These are phyloP conservation scores for Megalops cyprinoides DNA, from an alignment of 2,797 vertebrate genomes.

Conservation along the genomic window DNA sequence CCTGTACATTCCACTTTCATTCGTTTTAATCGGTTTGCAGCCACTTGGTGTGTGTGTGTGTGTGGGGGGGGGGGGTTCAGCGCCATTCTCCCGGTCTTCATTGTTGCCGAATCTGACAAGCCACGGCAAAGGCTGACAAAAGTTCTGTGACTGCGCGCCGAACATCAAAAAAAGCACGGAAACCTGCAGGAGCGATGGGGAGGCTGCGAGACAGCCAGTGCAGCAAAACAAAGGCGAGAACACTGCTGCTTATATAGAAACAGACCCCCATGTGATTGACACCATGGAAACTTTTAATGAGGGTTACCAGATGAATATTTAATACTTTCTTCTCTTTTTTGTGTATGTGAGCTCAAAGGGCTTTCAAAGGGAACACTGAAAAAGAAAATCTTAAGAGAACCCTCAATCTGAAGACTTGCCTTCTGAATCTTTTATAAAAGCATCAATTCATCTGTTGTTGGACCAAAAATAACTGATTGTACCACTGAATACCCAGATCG, in stretches of 20 bases:
- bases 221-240: conserved; percentile 49
- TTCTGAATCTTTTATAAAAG: conserved; percentile 45
- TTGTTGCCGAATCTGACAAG: conserved; percentile 45
- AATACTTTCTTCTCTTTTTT: conserved; percentile 49
- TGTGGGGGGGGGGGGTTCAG: conserved; percentile 44
- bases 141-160: conserved; percentile 49
- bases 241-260: conserved; percentile 45
- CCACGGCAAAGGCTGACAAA: conserved; percentile 49
- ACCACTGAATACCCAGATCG: background rate
- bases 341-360: conserved; percentile 49
- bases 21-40: conserved; percentile 41
- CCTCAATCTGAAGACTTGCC: conserved; percentile 34
- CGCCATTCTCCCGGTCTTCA: conserved; percentile 43
- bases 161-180: conserved; percentile 51
- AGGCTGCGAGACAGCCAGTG: conserved; percentile 48
- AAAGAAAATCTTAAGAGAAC: conserved; percentile 36
- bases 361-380: conserved; percentile 46
- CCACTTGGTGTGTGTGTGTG: too few relatives aligned
- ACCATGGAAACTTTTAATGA: conserved; percentile 56
- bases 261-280: conserved; percentile 52
- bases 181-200: conserved; percentile 46
- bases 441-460: conserved; percentile 30
- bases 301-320: conserved; percentile 57
- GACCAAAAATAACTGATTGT: conserved; percentile 24
- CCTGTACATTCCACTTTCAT: conserved; percentile 22